Evolutionary conservation across 2,888 invertebrate genomes (phyloP).

Genomic region (Drosophila colorata): DNA sequence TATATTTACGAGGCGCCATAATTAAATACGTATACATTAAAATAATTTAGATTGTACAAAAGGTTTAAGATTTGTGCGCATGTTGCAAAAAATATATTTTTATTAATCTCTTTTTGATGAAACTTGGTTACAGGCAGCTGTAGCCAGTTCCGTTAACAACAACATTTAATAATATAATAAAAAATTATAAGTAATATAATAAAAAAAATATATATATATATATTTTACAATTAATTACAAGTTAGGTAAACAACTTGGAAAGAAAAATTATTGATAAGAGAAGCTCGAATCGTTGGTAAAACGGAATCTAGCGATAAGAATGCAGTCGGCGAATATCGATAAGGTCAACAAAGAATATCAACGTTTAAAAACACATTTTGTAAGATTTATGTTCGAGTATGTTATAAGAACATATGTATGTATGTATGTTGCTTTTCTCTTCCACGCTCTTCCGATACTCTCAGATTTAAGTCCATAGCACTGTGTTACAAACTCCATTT

Average conservation of each 20-base stretch:
- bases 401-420: not conserved
- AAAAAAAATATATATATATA: no score
- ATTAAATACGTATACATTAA: constrained; percentile 20
- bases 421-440: constrained; percentile 1
- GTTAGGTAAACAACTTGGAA: constrained; percentile 50
- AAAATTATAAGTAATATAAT: constrained; percentile 8
- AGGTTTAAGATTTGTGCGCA: not conserved
- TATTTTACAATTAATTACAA: constrained; percentile 28
- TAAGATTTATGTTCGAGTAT: constrained; percentile 23
- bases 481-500: constrained; percentile 2
- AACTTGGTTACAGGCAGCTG: constrained; percentile 38
- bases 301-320: constrained; percentile 36
- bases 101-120: constrained; percentile 5
- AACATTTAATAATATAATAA: constrained; percentile 2
- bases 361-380: constrained; percentile 52
- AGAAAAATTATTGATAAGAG: constrained; percentile 44
- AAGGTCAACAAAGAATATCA: constrained; percentile 51
- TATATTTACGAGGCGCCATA: constrained; percentile 13
- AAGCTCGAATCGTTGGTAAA: constrained; percentile 5
- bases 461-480: constrained; percentile 2
- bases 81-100: constrained; percentile 12
- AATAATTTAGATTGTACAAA: constrained; percentile 10
- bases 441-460: not conserved
- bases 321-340: constrained; percentile 50
- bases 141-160: constrained; percentile 40